Evolutionary conservation across 2,888 invertebrate genomes (phyloP).

Genomic region (Habroteleia sp.): DNA sequence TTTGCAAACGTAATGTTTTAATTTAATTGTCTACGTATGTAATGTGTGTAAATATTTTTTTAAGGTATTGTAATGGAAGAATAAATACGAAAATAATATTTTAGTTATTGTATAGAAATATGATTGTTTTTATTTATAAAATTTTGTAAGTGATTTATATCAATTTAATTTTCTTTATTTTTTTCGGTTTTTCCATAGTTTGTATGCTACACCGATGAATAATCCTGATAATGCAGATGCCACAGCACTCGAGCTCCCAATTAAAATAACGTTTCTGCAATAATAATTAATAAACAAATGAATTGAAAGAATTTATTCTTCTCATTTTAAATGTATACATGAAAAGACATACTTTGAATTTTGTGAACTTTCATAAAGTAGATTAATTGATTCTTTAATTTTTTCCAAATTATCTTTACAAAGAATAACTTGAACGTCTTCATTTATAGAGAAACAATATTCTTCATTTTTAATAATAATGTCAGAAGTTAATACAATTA

Average conservation of each 20-base stretch:
- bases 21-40: no score
- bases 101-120: no score
- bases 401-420: slow-evolving; percentile 1
- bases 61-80: no score
- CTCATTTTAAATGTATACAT: neutral
- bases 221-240: neutral
- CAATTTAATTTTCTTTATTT: no score
- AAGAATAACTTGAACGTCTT: neutral
- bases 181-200: slow-evolving; percentile 7
- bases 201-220: neutral
- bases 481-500: neutral
- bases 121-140: no score
- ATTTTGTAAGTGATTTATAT: no score
- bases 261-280: neutral
- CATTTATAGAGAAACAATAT: slow-evolving; percentile 7
- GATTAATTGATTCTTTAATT: no score
- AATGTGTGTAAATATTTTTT: no score
- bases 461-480: slow-evolving; percentile 6
- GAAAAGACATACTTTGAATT: no score
- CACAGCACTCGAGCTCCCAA: slow-evolving; percentile 4
- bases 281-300: neutral
- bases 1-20: no score
- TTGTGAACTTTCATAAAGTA: neutral
- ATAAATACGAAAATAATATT: no score
- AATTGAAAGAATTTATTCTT: neutral